Evolutionary conservation across 2,888 invertebrate species (phyloP).

Genomic region (Temnothorax ravouxi): DNA sequence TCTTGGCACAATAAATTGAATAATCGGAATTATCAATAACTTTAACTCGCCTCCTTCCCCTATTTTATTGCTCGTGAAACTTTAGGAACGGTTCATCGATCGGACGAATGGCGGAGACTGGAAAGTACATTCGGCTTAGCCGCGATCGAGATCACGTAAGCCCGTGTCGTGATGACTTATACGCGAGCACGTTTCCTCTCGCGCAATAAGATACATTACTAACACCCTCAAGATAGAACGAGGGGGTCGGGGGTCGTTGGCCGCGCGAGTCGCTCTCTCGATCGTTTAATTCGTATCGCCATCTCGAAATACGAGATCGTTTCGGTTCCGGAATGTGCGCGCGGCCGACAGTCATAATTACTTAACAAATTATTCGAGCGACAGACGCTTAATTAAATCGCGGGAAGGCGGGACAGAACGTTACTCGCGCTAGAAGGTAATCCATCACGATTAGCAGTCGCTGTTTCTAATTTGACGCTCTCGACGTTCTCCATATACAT

Average conservation of each 20-base stretch:
- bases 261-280: not conserved
- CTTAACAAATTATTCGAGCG: conserved; percentile 56
- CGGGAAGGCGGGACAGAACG: conserved; percentile 37
- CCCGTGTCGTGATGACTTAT: not conserved
- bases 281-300: conserved; percentile 15
- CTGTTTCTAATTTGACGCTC: conserved; percentile 64
- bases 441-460: conserved; percentile 64
- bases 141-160: not conserved
- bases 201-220: not conserved
- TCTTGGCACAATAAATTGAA: conserved; percentile 48
- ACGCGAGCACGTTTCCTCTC: conserved; percentile 5
- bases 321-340: not conserved
- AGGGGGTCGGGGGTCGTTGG: not conserved
- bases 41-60: not conserved
- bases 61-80: not conserved
- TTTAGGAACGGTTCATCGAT: conserved; percentile 11
- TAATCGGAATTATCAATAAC: conserved; percentile 45
- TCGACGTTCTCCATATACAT: conserved; percentile 59
- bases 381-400: conserved; percentile 56
- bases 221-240: not conserved
- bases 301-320: not conserved
- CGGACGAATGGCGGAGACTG: not conserved
- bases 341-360: conserved; percentile 47
- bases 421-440: conserved; percentile 56
- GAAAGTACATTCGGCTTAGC: not conserved